These are phyloP conservation scores for Sesia apiformis DNA, from an alignment of 2,888 invertebrate genomes.

Conservation along the genomic window DNA sequence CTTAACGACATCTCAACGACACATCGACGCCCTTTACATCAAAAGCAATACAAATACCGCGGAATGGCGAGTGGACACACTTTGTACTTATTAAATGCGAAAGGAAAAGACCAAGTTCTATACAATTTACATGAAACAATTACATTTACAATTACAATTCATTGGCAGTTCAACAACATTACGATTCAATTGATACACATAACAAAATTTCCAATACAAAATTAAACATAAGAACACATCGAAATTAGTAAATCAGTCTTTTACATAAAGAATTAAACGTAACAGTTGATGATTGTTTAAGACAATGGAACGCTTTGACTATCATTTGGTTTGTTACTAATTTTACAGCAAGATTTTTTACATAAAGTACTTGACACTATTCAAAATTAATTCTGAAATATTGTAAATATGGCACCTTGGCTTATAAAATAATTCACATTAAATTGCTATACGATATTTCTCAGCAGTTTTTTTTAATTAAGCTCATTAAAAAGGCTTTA, in stretches of 20 bases:
- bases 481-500: too few species aligned
- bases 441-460: too few species aligned
- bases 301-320: neutral
- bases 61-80: constrained; percentile 21
- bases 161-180: constrained; percentile 8
- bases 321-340: neutral
- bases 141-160: neutral
- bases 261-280: constrained; percentile 20
- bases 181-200: constrained; percentile 9
- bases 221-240: constrained; percentile 23
- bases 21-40: neutral
- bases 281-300: constrained; percentile 11
- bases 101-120: neutral
- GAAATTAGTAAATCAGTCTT: constrained; percentile 58
- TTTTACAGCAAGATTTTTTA: too few species aligned
- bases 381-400: too few species aligned
- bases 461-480: too few species aligned
- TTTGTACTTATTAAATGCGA: constrained; percentile 1
- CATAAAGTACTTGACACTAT: too few species aligned
- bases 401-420: too few species aligned
- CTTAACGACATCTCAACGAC: neutral
- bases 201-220: constrained; percentile 13
- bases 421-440: too few species aligned
- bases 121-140: neutral
- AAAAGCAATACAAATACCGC: constrained; percentile 14